A percentile compares a stretch with the other conserved stretches of the same genome.
Evolutionary conservation across 2,888 invertebrate genomes (phyloP).

Genomic region (Yponomeuta evonymella): DNA sequence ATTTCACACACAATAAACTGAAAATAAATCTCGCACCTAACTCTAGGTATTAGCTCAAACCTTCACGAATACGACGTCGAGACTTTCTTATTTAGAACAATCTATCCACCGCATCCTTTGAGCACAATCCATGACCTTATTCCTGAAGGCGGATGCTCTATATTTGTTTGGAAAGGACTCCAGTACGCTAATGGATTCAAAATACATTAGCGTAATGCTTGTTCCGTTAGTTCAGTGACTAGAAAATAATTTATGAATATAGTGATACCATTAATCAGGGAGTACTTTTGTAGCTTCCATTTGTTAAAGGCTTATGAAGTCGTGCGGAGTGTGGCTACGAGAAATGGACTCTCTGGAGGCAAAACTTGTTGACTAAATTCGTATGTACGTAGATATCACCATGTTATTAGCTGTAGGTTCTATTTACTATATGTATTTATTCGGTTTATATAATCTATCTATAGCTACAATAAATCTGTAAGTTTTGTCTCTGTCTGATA

Average conservation of each 20-base stretch:
- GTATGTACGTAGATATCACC: too few relatives aligned
- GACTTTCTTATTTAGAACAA: neutral
- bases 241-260: conserved; percentile 33
- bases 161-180: neutral
- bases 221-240: conserved; percentile 10
- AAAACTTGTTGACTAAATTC: neutral
- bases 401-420: too few relatives aligned
- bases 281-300: conserved; percentile 9
- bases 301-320: conserved; percentile 9
- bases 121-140: neutral
- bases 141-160: neutral
- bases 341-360: neutral
- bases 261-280: conserved; percentile 29
- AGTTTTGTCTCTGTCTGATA: too few relatives aligned
- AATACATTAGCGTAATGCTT: conserved; percentile 13
- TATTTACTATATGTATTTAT: too few relatives aligned
- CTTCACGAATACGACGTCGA: conserved; percentile 35
- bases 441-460: too few relatives aligned
- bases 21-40: conserved; percentile 39
- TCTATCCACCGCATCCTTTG: neutral
- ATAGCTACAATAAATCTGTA: too few relatives aligned
- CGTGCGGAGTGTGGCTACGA: neutral
- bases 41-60: conserved; percentile 42
- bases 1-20: conserved; percentile 10
- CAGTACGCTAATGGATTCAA: conserved; percentile 11